A percentile compares a stretch with the other conserved stretches of the same genome.
Conservation (phyloP, 2,797 vertebrate species). For the Knipowitschia caucasica region DNA sequence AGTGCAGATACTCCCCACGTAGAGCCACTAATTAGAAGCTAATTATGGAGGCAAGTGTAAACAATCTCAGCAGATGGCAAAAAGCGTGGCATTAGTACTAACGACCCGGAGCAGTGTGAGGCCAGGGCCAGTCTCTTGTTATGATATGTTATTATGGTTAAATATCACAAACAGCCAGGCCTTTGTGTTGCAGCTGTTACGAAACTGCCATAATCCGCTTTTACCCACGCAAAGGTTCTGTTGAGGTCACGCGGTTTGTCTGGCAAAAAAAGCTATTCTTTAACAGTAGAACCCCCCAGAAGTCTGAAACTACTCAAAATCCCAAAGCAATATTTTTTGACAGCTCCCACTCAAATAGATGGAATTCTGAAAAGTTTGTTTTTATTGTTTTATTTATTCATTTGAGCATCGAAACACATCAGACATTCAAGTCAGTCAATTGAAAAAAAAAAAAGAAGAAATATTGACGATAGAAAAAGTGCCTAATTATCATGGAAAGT, state of each 20-base stretch:
- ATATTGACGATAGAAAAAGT: no score
- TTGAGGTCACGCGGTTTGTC: neutral
- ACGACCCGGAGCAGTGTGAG: constrained; percentile 79
- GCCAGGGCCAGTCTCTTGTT: constrained; percentile 52
- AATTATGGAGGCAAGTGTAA: constrained; percentile 91
- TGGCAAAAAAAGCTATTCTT: neutral
- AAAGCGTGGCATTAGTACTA: constrained; percentile 76
- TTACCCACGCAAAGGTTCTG: neutral
- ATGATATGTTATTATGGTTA: constrained; percentile 57
- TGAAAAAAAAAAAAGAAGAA: no score
- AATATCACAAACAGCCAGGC: constrained; percentile 30
- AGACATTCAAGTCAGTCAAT: no score
- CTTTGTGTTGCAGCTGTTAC: constrained; percentile 12
- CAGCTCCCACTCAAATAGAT: no score
- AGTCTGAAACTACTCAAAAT: no score
- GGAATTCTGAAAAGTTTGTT: neutral
- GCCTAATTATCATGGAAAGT: no score
- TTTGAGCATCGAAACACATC: no score
- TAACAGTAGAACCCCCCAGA: no score
- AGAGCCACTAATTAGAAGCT: constrained; percentile 86
- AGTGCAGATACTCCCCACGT: constrained; percentile 67
- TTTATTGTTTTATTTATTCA: no score
- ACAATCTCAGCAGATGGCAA: constrained; percentile 89
- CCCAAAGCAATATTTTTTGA: no score
- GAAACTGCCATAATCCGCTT: constrained; percentile 1